These are phyloP conservation scores for Poeciliopsis retropinna DNA, from an alignment of 2,113 vertebrate species.

Conservation along the genomic window DNA sequence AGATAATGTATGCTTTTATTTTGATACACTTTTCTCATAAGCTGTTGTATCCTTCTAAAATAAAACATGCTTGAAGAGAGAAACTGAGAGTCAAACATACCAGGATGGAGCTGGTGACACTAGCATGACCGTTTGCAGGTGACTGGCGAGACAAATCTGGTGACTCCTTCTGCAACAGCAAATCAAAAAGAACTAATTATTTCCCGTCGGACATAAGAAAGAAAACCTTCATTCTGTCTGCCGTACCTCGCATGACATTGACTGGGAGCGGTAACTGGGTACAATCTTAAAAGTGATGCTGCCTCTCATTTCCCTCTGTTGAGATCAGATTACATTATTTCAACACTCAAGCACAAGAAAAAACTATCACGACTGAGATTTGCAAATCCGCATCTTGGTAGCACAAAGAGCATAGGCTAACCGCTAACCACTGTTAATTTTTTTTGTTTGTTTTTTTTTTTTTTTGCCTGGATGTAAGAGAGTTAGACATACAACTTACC, in stretches of 20 bases:
- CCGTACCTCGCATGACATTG: slow-evolving; percentile 94
- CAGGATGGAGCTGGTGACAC: slow-evolving; percentile 99
- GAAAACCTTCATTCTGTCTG: not conserved
- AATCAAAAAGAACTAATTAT: not conserved
- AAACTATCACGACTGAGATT: no score
- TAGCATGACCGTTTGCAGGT: slow-evolving; percentile 85
- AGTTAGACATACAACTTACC: not conserved
- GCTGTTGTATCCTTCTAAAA: not conserved
- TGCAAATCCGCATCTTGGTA: no score
- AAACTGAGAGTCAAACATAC: slow-evolving; percentile 77
- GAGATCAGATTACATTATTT: not conserved
- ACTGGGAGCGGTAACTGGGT: slow-evolving; percentile 95
- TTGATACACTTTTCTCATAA: not conserved
- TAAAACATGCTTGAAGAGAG: not conserved
- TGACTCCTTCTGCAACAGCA: slow-evolving; percentile 74
- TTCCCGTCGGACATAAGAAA: not conserved
- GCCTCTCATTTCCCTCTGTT: slow-evolving; percentile 96
- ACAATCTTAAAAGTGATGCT: slow-evolving; percentile 99
- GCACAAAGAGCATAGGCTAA: no score
- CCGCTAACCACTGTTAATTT: no score
- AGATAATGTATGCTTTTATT: not conserved
- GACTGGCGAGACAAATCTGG: slow-evolving; percentile 72
- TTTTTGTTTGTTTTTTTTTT: no score
- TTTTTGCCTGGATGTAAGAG: not conserved
- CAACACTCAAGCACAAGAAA: no score